Base-by-base conservation (phyloP, 1,140 invertebrate genomes). In the Drosophila watanabei region DNA sequence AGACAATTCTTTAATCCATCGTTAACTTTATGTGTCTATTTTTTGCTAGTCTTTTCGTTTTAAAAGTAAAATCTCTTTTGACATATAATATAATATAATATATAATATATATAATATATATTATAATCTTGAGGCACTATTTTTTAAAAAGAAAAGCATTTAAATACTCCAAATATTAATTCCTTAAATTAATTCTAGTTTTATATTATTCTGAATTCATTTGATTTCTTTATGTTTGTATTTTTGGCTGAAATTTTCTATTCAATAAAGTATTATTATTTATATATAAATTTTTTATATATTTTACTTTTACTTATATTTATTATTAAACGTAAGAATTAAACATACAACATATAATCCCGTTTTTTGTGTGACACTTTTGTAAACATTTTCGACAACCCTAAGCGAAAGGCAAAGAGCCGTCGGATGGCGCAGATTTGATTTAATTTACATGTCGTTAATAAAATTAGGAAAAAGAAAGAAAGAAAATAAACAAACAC, bases 391-490 rank as follows among this genome's bases (percentile, higher is more conserved):
- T 63, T 63, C 16, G 63, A 63, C 63, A 66, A 66, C 63, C 39
- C 58, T 66, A 45, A 13, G 39, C 39, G 37, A 65, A 65, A 65
- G 56, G 11, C 13, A 35, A 39, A 46, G 39, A 58, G 39, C 6
- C 48, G n/a, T 37, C 35, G 45, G n/a, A 24, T 48, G 20, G 52
- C 69, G 85, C 85, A 68, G 66, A 89, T 81, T 88, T 88, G 73
- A 88, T 88, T 88, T 88, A 88, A 88, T 88, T 89, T 88, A 88
- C 84, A 88, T 84, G 73, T 88, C 84, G 82, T 89, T 89, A 88
- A 88, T 88, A 79, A 89, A 81, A 84, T 88, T 88, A 88, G 85
- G 75, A 54, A 69, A 82, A 73, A 63, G 81, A 39, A 41, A 56
- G 46, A 48, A 41, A 20, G 18, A 49, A 63, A 45, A 39, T 20